Evolutionary conservation across 2,888 invertebrate genomes (phyloP).

Genomic region (Ornithoptera alexandrae): DNA sequence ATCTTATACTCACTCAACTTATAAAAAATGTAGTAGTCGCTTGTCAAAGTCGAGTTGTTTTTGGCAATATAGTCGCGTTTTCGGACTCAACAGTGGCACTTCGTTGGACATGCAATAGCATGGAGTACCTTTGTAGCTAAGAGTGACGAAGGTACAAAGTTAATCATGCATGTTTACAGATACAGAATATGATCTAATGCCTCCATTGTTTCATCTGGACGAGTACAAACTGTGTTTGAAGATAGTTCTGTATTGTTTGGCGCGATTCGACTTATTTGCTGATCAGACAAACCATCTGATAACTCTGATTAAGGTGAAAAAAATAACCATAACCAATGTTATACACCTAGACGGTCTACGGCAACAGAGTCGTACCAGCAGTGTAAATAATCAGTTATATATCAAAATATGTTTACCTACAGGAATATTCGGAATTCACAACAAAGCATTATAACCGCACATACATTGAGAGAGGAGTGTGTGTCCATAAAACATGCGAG

Average conservation of each 20-base stretch:
- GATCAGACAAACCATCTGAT: conserved; percentile 9
- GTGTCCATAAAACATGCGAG: conserved; percentile 38
- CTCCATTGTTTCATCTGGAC: conserved; percentile 40
- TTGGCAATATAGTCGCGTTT: too few relatives aligned
- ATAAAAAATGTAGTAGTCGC: too few relatives aligned
- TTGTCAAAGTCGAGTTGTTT: too few relatives aligned
- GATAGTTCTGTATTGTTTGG: conserved; percentile 2
- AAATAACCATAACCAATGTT: too few relatives aligned
- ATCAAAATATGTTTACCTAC: conserved; percentile 20
- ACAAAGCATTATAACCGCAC: conserved; percentile 43
- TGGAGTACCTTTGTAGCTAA: too few relatives aligned
- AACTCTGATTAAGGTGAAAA: conserved; percentile 7
- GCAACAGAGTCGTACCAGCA: too few relatives aligned
- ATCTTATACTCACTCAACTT: too few relatives aligned
- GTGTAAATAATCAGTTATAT: neutral
- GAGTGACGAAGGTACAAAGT: neutral
- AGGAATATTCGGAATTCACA: conserved; percentile 41
- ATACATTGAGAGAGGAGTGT: conserved; percentile 41
- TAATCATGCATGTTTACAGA: conserved; percentile 32
- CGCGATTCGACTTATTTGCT: conserved; percentile 3
- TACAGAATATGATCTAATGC: conserved; percentile 41
- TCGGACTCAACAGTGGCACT: too few relatives aligned
- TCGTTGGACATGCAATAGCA: too few relatives aligned
- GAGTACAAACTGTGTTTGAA: conserved; percentile 34
- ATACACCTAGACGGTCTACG: too few relatives aligned